These are phyloP conservation scores for Drosophila pectinifera DNA, from an alignment of 1,140 invertebrate species.

Conservation along the genomic window DNA sequence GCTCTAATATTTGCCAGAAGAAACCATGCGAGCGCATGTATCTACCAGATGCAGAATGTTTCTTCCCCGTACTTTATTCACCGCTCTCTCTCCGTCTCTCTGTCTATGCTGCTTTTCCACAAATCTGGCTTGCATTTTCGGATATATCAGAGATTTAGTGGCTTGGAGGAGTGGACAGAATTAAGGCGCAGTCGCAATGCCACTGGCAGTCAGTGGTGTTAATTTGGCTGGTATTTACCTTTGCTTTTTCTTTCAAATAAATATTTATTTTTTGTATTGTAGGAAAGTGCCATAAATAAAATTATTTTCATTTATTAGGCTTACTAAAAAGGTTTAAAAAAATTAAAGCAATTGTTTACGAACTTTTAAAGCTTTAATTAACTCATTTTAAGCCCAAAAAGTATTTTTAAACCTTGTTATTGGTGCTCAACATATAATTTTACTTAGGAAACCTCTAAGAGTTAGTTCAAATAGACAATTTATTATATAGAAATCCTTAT, in stretches of 20 bases:
- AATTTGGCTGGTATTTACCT: slow-evolving; percentile 1
- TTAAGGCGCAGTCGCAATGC: slow-evolving; percentile 78
- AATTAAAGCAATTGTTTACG: accelerated
- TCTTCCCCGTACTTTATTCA: slow-evolving; percentile 14
- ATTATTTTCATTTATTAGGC: accelerated
- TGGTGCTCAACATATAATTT: background rate
- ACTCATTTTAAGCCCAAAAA: accelerated
- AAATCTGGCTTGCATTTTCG: slow-evolving; percentile 74
- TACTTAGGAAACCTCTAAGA: too few relatives aligned
- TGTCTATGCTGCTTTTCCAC: slow-evolving; percentile 24
- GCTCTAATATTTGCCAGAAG: slow-evolving; percentile 77
- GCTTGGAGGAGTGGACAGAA: slow-evolving; percentile 67
- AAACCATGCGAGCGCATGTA: slow-evolving; percentile 66
- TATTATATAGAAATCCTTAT: too few relatives aligned
- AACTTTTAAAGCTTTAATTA: background rate
- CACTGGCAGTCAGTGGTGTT: slow-evolving; percentile 42
- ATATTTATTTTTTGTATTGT: background rate
- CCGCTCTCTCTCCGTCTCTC: background rate
- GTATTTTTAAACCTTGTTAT: background rate
- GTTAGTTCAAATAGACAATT: too few relatives aligned
- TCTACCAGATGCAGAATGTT: slow-evolving; percentile 65
- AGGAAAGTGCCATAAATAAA: too few relatives aligned
- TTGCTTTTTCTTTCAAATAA: background rate
- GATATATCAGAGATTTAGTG: slow-evolving; percentile 82
- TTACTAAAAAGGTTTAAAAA: background rate